Percentiles rank a stretch among this genome's conserved stretches.
phyloP scores from a whole-genome alignment of 2,797 vertebrate species.

The Cossypha niveicapilla region DNA sequence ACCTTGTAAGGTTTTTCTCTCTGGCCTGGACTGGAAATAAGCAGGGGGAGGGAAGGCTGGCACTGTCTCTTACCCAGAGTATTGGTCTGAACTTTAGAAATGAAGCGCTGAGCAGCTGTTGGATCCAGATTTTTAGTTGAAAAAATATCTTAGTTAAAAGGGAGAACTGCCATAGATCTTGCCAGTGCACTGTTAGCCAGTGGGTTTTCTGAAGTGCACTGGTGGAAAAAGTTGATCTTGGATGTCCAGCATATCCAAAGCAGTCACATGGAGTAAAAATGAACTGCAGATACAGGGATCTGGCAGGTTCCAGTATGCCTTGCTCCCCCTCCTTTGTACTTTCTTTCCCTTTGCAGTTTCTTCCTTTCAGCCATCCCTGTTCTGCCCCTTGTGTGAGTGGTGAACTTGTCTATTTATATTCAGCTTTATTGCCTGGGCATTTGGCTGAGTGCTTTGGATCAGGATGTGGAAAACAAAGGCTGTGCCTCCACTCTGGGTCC shows the following conservation, averaged over 20 bases:
- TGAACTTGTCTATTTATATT: neutral
- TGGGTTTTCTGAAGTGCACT: neutral
- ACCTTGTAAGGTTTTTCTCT: neutral
- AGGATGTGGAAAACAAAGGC: neutral
- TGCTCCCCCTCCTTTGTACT: neutral
- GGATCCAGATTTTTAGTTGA: neutral
- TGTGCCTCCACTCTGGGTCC: neutral
- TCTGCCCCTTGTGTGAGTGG: neutral
- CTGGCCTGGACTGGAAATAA: neutral
- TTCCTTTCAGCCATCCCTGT: neutral
- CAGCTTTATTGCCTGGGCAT: neutral
- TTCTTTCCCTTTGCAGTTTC: neutral
- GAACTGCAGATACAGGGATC: neutral
- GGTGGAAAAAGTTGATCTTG: neutral
- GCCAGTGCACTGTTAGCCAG: neutral
- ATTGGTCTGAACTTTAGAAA: neutral
- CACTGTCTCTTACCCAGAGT: neutral
- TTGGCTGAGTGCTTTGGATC: neutral
- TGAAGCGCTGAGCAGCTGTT: neutral
- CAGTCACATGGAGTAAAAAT: neutral
- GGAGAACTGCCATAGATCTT: neutral
- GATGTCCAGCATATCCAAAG: neutral
- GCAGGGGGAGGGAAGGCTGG: neutral
- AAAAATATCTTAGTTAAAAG: neutral
- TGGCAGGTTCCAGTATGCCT: neutral